Evolutionary conservation across 2,888 invertebrate species (phyloP).

Genomic region (Cephus pulcher): DNA sequence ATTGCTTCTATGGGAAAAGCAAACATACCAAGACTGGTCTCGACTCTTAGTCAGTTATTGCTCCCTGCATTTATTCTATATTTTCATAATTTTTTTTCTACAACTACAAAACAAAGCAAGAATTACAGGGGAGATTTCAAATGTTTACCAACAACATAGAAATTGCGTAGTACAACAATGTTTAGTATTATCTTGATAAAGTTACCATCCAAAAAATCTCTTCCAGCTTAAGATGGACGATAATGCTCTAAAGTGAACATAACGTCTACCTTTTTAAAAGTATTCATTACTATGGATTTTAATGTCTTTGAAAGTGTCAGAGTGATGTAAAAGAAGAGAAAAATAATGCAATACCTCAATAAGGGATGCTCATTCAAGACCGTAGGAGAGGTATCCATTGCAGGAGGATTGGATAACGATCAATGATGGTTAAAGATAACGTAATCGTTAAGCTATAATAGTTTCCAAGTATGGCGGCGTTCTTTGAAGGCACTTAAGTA

Average conservation of each 20-base stretch:
- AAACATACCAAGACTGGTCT: slow-evolving; percentile 31
- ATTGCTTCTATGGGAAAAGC: slow-evolving; percentile 48
- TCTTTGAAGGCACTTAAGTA: background rate
- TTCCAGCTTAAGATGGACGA: no score
- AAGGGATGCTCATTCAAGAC: background rate
- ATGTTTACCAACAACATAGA: background rate
- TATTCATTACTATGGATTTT: background rate
- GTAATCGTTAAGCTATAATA: background rate
- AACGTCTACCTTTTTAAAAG: background rate
- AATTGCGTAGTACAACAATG: background rate
- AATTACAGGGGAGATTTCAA: background rate
- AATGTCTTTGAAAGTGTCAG: background rate
- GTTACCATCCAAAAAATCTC: no score
- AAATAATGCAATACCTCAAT: background rate
- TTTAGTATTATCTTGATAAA: background rate
- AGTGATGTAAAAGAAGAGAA: background rate
- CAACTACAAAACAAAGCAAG: background rate
- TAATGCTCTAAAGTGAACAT: no score
- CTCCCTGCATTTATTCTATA: background rate
- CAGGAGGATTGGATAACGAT: background rate
- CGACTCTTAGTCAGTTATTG: background rate
- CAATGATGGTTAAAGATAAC: background rate
- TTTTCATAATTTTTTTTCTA: background rate
- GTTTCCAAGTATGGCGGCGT: background rate
- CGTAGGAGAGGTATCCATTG: background rate